Percentiles rank a stretch among this genome's conserved stretches.
phyloP scores from a whole-genome alignment of 1,140 invertebrate genomes.

The Acromyrmex echinatior region DNA sequence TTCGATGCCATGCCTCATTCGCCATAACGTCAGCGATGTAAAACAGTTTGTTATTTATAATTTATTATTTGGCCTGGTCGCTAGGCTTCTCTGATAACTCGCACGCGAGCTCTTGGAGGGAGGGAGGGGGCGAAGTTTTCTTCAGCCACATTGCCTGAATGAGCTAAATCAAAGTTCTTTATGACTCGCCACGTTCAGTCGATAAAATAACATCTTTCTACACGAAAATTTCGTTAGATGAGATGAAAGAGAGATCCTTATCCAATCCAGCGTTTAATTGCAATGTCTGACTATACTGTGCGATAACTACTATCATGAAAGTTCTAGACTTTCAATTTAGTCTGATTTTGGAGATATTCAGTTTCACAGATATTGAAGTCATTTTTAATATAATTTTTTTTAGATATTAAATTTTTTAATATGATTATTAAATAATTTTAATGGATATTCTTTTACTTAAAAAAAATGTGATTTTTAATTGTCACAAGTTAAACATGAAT shows the following conservation, averaged over 20 bases:
- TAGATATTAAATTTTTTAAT: neutral
- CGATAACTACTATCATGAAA: neutral
- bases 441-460: too few species aligned
- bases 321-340: neutral
- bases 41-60: slow-evolving; percentile 76
- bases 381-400: neutral
- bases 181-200: slow-evolving; percentile 20
- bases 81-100: slow-evolving; percentile 66
- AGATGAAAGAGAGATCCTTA: slow-evolving; percentile 21
- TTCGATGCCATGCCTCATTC: neutral
- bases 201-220: slow-evolving; percentile 60
- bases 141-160: slow-evolving; percentile 57
- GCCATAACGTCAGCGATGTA: slow-evolving; percentile 31
- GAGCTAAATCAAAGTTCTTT: slow-evolving; percentile 60
- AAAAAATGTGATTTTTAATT: too few species aligned
- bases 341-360: neutral
- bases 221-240: slow-evolving; percentile 3
- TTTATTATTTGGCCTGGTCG: slow-evolving; percentile 62
- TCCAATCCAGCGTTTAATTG: slow-evolving; percentile 1
- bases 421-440: neutral
- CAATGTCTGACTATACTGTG: slow-evolving; percentile 6
- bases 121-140: neutral
- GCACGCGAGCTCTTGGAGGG: slow-evolving; percentile 70
- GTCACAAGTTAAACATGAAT: too few species aligned
- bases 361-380: neutral